Conservation (phyloP, 2,797 vertebrate species). For the Pantherophis alleghaniensis region DNA sequence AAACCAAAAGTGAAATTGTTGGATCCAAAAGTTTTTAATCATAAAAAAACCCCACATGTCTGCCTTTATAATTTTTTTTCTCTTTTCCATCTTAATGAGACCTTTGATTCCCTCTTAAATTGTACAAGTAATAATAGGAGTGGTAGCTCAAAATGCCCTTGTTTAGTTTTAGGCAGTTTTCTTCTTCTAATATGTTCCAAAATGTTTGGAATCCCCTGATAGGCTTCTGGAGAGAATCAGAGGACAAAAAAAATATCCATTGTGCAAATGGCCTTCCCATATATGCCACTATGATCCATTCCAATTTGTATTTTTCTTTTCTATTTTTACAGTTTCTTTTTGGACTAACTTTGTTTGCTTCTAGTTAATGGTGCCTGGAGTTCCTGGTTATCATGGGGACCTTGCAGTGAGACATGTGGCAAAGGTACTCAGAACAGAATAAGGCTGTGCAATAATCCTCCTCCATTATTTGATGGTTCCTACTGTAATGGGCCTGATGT, state of each 20-base stretch:
- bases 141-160: neutral
- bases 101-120: neutral
- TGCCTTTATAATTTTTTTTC: neutral
- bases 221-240: neutral
- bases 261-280: neutral
- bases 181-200: neutral
- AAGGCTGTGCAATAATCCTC: slow-evolving; percentile 87
- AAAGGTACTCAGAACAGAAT: slow-evolving; percentile 85
- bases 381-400: slow-evolving; percentile 87
- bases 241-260: too few species aligned
- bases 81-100: neutral
- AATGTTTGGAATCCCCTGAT: neutral
- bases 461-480: slow-evolving; percentile 81
- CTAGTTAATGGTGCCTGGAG: slow-evolving; percentile 89
- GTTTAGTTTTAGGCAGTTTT: neutral
- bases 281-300: neutral
- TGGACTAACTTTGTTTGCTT: slow-evolving; percentile 24
- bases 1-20: neutral
- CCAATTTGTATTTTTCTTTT: neutral
- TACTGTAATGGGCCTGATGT: slow-evolving; percentile 81
- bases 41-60: neutral
- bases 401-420: slow-evolving; percentile 89
- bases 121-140: neutral
- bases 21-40: neutral
- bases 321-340: neutral